Evolutionary conservation across 2,113 vertebrate genomes (phyloP).

Genomic region (Lepus americanus): DNA sequence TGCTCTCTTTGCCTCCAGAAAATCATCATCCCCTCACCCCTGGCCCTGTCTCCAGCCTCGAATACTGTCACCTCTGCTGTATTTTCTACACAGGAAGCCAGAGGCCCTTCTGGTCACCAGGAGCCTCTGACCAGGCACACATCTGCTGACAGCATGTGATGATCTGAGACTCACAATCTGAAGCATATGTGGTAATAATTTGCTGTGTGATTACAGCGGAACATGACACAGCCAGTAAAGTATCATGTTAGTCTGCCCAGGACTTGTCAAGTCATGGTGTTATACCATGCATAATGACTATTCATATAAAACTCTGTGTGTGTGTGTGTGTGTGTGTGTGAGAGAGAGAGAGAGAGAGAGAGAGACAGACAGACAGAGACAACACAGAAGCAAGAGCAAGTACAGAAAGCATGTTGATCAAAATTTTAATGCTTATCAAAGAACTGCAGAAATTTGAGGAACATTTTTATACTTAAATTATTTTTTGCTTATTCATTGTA

Average conservation of each 20-base stretch:
- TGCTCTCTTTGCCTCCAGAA: neutral
- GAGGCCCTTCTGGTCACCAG: neutral
- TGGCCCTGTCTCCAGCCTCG: neutral
- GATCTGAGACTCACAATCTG: neutral
- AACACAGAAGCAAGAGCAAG: neutral
- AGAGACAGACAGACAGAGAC: neutral
- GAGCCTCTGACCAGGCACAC: neutral
- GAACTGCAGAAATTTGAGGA: neutral
- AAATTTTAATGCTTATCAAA: neutral
- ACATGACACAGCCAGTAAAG: neutral
- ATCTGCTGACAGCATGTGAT: neutral
- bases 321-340: neutral
- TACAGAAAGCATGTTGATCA: neutral
- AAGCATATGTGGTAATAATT: neutral
- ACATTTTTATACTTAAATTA: neutral
- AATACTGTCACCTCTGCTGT: neutral
- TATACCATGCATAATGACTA: neutral
- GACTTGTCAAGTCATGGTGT: neutral
- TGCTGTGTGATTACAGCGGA: neutral
- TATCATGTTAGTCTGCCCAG: slow-evolving; percentile 17
- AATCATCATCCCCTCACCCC: neutral
- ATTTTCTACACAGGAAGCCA: neutral
- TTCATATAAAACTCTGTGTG: neutral
- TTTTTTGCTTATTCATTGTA: slow-evolving; percentile 44
- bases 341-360: neutral